A percentile compares a stretch with the other conserved stretches of the same genome.
These are phyloP conservation scores for Tiliacea citrago DNA, from an alignment of 2,888 invertebrate genomes.

Conservation along the genomic window DNA sequence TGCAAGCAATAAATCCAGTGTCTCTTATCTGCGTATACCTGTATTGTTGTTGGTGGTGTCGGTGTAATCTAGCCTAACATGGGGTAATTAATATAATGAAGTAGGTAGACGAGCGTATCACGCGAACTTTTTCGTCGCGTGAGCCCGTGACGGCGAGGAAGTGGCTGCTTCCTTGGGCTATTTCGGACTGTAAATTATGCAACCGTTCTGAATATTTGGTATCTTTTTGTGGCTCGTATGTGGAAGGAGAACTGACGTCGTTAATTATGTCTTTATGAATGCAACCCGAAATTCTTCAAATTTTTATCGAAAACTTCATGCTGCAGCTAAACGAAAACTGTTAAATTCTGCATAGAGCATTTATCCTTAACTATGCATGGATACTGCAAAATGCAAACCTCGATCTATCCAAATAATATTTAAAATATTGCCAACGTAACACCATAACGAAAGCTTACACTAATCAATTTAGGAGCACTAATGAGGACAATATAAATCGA, in stretches of 20 bases:
- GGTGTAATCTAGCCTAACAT: constrained; percentile 84
- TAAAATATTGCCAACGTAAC: constrained; percentile 57
- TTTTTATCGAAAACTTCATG: neutral
- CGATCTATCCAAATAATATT: constrained; percentile 28
- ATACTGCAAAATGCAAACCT: constrained; percentile 3
- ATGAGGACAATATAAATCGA: constrained; percentile 88
- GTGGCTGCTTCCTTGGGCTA: constrained; percentile 74
- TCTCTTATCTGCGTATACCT: constrained; percentile 87
- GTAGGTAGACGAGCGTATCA: constrained; percentile 80
- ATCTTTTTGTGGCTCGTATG: constrained; percentile 69
- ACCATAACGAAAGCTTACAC: constrained; percentile 75
- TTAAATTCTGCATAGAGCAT: neutral
- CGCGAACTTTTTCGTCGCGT: constrained; percentile 86
- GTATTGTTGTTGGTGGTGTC: constrained; percentile 87
- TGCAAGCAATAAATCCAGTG: constrained; percentile 89
- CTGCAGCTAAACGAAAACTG: neutral
- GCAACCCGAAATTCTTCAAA: neutral
- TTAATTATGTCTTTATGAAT: constrained; percentile 59
- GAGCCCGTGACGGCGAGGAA: constrained; percentile 71
- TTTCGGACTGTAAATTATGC: constrained; percentile 81
- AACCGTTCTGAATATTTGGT: constrained; percentile 69
- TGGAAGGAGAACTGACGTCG: constrained; percentile 34
- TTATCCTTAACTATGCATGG: neutral
- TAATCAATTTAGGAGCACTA: constrained; percentile 87
- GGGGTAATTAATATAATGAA: constrained; percentile 90